These are phyloP conservation scores for Sinocyclocheilus anshuiensis DNA, from an alignment of 2,113 vertebrate genomes.

Conservation along the genomic window DNA sequence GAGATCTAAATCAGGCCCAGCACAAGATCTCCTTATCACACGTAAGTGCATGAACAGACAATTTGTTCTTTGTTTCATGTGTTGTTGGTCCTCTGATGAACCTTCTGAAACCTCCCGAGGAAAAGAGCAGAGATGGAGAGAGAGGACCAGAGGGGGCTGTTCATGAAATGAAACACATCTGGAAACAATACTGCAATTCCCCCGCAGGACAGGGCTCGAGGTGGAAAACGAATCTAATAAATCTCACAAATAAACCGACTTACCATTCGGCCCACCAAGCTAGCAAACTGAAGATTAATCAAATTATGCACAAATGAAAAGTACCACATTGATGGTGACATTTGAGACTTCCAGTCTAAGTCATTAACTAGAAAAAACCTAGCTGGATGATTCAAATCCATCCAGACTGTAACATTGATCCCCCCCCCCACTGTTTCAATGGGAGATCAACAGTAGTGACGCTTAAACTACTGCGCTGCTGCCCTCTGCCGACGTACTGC, in stretches of 20 bases:
- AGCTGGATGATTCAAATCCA: neutral
- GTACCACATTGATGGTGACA: neutral
- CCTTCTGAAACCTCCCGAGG: conserved; percentile 11
- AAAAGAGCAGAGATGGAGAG: neutral
- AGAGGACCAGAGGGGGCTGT: neutral
- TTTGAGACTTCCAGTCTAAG: neutral
- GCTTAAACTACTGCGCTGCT: neutral
- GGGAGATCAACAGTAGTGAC: neutral
- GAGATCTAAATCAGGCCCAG: conserved; percentile 24
- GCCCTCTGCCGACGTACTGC: neutral
- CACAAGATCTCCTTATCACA: conserved; percentile 41
- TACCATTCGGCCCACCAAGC: neutral
- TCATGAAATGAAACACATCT: neutral
- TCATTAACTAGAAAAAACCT: neutral
- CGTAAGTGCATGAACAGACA: conserved; percentile 5
- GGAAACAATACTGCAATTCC: neutral
- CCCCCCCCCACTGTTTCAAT: neutral
- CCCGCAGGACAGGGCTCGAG: neutral
- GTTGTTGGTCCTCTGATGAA: neutral
- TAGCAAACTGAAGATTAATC: neutral
- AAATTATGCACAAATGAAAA: neutral
- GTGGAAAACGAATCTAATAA: neutral
- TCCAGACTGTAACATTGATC: neutral
- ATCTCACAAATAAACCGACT: neutral
- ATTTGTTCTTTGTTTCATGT: conserved; percentile 10